phyloP scores from a whole-genome alignment of 2,797 vertebrate genomes.

The Labeo calbasu region DNA sequence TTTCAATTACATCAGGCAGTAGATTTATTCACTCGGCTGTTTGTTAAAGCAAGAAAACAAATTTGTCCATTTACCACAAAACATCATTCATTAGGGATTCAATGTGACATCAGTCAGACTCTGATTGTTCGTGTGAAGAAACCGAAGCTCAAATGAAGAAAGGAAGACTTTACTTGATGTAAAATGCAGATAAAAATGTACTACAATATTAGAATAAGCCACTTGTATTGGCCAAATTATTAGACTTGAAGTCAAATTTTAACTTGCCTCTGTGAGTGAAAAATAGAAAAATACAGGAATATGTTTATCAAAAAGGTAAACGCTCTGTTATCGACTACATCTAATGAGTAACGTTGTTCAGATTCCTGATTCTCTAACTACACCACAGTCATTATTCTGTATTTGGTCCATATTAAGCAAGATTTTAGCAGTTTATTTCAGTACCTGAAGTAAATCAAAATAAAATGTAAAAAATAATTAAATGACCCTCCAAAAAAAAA shows the following conservation, averaged over 20 bases:
- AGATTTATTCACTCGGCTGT: background rate
- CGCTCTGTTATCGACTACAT: conserved; percentile 3
- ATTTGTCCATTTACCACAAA: background rate
- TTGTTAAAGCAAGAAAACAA: background rate
- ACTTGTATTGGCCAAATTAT: background rate
- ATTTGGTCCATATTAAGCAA: conserved; percentile 73
- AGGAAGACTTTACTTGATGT: background rate
- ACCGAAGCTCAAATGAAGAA: background rate
- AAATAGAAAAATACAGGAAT: conserved; percentile 48
- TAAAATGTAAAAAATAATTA: background rate
- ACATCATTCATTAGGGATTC: background rate
- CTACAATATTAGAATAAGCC: background rate
- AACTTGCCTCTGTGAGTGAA: conserved; percentile 8
- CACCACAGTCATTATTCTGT: conserved; percentile 35
- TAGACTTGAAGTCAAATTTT: conserved; percentile 3
- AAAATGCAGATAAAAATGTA: background rate
- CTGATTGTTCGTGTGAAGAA: background rate
- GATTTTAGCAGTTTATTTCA: conserved; percentile 30
- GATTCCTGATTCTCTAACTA: conserved; percentile 51
- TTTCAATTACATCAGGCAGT: background rate
- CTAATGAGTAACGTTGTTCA: conserved; percentile 32
- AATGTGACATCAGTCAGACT: background rate
- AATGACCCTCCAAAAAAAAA: background rate
- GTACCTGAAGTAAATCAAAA: conserved; percentile 11
- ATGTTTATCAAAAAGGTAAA: conserved; percentile 46